Evolutionary conservation across 2,888 invertebrate species (phyloP).

Genomic region (Ormyrus nitidulus): DNA sequence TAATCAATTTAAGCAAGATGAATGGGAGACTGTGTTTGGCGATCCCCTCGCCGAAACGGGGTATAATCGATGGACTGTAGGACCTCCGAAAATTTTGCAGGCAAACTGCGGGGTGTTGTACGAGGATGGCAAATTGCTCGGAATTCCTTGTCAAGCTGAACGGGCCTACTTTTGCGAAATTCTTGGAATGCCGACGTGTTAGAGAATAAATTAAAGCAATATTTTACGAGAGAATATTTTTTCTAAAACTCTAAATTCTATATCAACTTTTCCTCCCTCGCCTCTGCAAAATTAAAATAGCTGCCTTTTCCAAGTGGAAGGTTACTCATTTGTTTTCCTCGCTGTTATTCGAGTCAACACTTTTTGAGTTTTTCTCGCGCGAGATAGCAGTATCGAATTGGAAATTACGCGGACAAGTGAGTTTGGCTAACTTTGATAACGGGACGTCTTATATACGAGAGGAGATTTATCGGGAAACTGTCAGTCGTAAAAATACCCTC

Average conservation of each 20-base stretch:
- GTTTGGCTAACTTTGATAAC: conserved; percentile 10
- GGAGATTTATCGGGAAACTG: conserved; percentile 6
- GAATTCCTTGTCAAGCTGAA: conserved; percentile 52
- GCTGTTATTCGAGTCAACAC: neutral
- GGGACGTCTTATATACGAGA: neutral
- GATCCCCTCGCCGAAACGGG: conserved; percentile 51
- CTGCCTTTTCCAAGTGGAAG: neutral
- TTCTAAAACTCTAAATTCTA: conserved; percentile 5
- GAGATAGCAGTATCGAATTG: conserved; percentile 4
- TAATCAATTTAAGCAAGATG: conserved; percentile 57
- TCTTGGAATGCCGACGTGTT: conserved; percentile 48
- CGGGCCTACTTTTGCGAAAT: conserved; percentile 56
- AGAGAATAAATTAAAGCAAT: conserved; percentile 49
- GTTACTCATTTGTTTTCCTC: neutral
- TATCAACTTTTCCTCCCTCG: neutral
- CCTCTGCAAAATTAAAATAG: neutral
- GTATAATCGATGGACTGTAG: conserved; percentile 56
- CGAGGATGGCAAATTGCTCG: conserved; percentile 57
- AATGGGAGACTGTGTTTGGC: conserved; percentile 55
- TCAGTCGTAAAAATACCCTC: conserved; percentile 26
- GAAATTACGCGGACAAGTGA: neutral
- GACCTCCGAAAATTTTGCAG: conserved; percentile 55
- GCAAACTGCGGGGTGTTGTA: conserved; percentile 55
- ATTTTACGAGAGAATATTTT: conserved; percentile 38
- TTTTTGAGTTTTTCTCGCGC: neutral